Conservation (phyloP, 64 coral and sea anemone genomes). For the Montipora efflorescens region DNA sequence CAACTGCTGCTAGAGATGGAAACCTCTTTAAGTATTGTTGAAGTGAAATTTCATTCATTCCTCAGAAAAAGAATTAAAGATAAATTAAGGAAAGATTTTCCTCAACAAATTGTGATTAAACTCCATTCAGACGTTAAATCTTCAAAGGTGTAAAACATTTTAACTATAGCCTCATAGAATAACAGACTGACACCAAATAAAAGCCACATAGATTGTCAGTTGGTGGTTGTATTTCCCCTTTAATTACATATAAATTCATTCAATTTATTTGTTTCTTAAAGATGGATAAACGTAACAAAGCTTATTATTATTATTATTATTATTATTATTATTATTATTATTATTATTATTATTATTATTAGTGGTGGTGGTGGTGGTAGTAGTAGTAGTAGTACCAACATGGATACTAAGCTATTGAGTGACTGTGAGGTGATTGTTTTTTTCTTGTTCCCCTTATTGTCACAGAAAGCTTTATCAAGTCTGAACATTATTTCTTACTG, state of each 20-base stretch:
- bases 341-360: not conserved
- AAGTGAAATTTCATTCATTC: not conserved
- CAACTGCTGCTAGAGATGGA: constrained; percentile 1
- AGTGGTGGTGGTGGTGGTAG: not conserved
- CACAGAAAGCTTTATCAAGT: no score
- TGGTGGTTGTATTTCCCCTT: not conserved
- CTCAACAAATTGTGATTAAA: not conserved
- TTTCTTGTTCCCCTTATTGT: no score
- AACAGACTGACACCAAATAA: constrained; percentile 2
- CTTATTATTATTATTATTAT: not conserved
- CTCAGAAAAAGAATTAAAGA: not conserved
- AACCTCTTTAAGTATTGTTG: not conserved
- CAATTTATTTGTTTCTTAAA: not conserved
- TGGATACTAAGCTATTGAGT: no score
- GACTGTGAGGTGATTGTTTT: no score
- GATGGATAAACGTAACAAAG: not conserved
- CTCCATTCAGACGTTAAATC: not conserved
- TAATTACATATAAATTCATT: not conserved
- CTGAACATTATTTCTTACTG: no score
- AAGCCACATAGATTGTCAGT: not conserved
- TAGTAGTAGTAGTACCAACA: not conserved
- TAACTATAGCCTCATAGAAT: not conserved
- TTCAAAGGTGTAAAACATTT: not conserved
- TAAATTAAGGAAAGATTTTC: not conserved
- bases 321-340: not conserved